Evolutionary conservation across 2,888 invertebrate genomes (phyloP).

Genomic region (Phlogophora meticulosa): DNA sequence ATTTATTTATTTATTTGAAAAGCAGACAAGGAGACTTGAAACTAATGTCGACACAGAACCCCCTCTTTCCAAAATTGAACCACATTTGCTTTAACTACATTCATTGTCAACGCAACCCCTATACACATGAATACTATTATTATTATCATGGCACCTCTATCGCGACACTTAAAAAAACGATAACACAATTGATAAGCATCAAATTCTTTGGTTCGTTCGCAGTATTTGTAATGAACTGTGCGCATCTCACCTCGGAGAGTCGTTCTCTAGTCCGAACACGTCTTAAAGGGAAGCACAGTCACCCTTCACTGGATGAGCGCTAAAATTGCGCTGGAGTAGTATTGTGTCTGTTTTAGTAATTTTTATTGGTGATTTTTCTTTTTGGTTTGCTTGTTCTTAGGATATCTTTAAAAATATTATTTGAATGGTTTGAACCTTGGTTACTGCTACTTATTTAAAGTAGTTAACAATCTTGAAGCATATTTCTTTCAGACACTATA

Average conservation of each 20-base stretch:
- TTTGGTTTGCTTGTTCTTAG: neutral
- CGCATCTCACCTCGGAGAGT: slow-evolving; percentile 82
- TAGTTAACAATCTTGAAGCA: too few species aligned
- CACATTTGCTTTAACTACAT: slow-evolving; percentile 9
- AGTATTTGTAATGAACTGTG: slow-evolving; percentile 85
- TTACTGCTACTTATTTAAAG: neutral
- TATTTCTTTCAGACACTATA: too few species aligned
- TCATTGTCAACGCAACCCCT: slow-evolving; percentile 35
- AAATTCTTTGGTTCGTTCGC: slow-evolving; percentile 73
- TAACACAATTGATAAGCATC: slow-evolving; percentile 61
- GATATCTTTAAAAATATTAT: neutral
- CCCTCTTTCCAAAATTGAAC: neutral
- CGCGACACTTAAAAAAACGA: slow-evolving; percentile 41
- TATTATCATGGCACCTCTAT: slow-evolving; percentile 25
- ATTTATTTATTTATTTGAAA: too few species aligned
- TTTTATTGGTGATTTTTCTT: slow-evolving; percentile 20
- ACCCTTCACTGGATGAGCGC: slow-evolving; percentile 77
- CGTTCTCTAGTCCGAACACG: slow-evolving; percentile 85
- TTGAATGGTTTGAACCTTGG: neutral
- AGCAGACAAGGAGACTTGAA: neutral
- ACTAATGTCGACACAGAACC: neutral
- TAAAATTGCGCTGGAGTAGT: slow-evolving; percentile 77
- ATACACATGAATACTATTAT: slow-evolving; percentile 24
- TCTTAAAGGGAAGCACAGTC: slow-evolving; percentile 83
- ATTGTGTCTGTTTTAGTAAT: slow-evolving; percentile 36